Percentiles rank a stretch among this genome's conserved stretches.
Conservation (phyloP, 2,888 invertebrate genomes). For the Meganola albula region DNA sequence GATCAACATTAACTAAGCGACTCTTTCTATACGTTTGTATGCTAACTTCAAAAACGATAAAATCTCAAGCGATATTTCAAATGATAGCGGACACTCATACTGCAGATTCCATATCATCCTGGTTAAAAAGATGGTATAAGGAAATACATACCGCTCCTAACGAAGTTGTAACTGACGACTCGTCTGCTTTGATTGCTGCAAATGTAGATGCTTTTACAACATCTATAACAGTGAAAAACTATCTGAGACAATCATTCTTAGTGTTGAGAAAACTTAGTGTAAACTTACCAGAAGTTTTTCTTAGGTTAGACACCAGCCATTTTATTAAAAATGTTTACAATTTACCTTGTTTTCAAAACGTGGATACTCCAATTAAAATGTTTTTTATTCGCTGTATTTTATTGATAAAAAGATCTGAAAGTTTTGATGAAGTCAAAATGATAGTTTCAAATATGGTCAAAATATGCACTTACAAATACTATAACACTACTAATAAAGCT, state of each 20-base stretch:
- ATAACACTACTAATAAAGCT: constrained; percentile 11
- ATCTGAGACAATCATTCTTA: constrained; percentile 9
- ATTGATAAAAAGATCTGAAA: constrained; percentile 10
- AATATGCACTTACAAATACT: constrained; percentile 13
- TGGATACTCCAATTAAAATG: constrained; percentile 9
- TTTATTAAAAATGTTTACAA: constrained; percentile 9
- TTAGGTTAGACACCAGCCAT: constrained; percentile 7
- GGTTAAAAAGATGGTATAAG: constrained; percentile 10
- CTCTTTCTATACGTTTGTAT: not conserved
- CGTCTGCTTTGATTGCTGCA: constrained; percentile 9
- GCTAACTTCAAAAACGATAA: too few species aligned
- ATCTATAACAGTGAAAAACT: constrained; percentile 7
- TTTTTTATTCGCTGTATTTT: constrained; percentile 12
- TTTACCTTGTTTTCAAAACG: constrained; percentile 9
- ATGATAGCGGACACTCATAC: constrained; percentile 7
- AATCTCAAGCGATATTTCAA: too few species aligned
- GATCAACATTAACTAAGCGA: not conserved
- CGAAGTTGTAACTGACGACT: constrained; percentile 11
- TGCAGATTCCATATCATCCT: constrained; percentile 10
- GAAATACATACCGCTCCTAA: constrained; percentile 8
- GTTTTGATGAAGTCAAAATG: constrained; percentile 8
- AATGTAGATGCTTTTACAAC: constrained; percentile 9
- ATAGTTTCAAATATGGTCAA: constrained; percentile 9
- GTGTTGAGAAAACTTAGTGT: constrained; percentile 9
- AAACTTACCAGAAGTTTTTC: constrained; percentile 6